phyloP scores from a whole-genome alignment of 2,113 vertebrate genomes.

The Ceyx melanurus region DNA sequence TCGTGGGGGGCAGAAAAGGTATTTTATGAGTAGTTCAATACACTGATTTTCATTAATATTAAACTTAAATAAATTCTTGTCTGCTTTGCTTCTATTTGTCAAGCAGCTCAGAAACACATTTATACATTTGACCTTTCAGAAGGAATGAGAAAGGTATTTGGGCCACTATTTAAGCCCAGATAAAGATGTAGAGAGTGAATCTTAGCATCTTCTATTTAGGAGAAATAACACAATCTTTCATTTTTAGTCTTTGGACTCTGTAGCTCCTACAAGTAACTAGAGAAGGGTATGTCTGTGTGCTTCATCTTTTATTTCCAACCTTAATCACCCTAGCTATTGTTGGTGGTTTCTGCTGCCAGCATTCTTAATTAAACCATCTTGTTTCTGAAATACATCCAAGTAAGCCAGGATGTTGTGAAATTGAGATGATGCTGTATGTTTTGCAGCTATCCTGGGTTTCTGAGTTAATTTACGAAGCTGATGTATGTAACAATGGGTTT shows the following conservation, averaged over 20 bases:
- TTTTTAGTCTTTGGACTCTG: not conserved
- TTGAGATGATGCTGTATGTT: not conserved
- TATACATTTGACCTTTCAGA: not conserved
- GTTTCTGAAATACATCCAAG: not conserved
- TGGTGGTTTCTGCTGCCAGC: not conserved
- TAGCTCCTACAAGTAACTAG: not conserved
- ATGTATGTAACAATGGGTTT: not conserved
- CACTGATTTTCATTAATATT: not conserved
- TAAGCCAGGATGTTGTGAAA: not conserved
- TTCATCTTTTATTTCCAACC: not conserved
- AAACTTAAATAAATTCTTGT: not conserved
- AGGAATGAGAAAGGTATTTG: not conserved
- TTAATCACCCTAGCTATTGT: not conserved
- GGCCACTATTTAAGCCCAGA: not conserved
- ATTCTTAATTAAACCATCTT: not conserved
- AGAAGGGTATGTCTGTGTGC: not conserved
- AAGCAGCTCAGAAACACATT: not conserved
- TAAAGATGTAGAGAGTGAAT: not conserved
- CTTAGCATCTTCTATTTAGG: not conserved
- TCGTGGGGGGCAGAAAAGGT: not conserved
- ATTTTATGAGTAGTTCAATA: not conserved
- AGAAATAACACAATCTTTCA: not conserved
- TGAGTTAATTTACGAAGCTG: not conserved
- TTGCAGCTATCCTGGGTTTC: not conserved
- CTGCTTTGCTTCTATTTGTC: not conserved